Base-by-base conservation (phyloP, 2,113 vertebrate species). In the Mellivora capensis region DNA sequence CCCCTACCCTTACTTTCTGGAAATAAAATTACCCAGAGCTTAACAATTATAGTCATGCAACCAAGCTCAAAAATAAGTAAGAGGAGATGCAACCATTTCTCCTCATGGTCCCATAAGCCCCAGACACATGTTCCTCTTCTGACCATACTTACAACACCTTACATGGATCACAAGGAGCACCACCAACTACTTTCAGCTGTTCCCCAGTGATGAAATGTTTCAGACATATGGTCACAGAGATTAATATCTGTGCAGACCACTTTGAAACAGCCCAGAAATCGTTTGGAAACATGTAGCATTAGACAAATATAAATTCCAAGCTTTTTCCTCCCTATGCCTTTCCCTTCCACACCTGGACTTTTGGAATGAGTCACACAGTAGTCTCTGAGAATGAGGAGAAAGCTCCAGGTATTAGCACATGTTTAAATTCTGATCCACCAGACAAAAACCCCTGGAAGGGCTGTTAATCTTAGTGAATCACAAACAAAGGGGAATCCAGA, bases 141-240 rank as follows among this genome's bases (percentile, higher is more conserved):
- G 57, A 77, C 91, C 92, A 25, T 59, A 71, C 15, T 89, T 62
- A 92, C n/a, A 39, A 37, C 15, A 98, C 96, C 93, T 0, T 23
- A 82, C 42, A 4, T 85, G 25, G 71, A 89, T 93, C 95, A 29
- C 34, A 83, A 1, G 0, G 74, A 98, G 9, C 42, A 29, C 64
- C 83, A 57, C 12, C 95, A 85, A 98, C 90, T 96, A 52, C 97
- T 98, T 98, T 98, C 98, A 98, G 98, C 98, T 98, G 98, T 96
- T 98, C 57, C 0, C 9, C 64, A 44, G 97, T 0, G 97, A 97
- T 98, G 98, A 98, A 98, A 98, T 96, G 96, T 81, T 96, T 91
- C 97, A 98, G 97, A 98, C 98, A 87, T 87, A 42, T 6, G 59
- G 88, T 97, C 97, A 90, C 93, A 94, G 59, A 97, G 96, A 96